Evolutionary conservation across 2,888 invertebrate species (phyloP), one percentile per base, ranked within the genome.

Genomic region (Agonum fuliginosum): DNA sequence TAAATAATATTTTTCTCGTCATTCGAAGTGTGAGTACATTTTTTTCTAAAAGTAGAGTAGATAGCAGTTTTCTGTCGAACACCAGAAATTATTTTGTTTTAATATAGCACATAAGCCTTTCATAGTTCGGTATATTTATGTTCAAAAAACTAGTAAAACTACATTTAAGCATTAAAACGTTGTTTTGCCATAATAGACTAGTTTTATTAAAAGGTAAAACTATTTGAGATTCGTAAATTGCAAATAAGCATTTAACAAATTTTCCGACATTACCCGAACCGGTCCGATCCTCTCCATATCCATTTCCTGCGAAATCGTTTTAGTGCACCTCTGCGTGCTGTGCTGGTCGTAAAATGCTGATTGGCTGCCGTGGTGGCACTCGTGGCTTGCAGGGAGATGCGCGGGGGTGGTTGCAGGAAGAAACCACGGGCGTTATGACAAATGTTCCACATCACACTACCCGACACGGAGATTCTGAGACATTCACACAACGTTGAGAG

Each of bases 311-410:
- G 82, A 81, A 85, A 85, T 85, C 84, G 85, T 83, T 85, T 85
- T 85, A 85, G 83, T 82, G 83, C 82, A 82, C 85, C 84, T 85
- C 80, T 78, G 85, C 82, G 85, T 83, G 84, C 82, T 82, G 84
- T 84, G 84, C 79, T 80, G 83, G 82, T 84, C 85, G 85, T 85
- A 85, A 85, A 85, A 85, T 83, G 85, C 83, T 85, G 85, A 85
- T 85, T 85, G 85, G 84, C 34, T 83, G 85, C 84, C 84, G 24
- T 12, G 54, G 54, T 20, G 82, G 83, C 80, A 81, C 82, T 81
- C 82, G 84, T 82, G 81, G 82, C 82, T n/a, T 81, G 80, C 62
- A 54, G 54, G 20, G 12, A 3, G 17, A 2, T 2, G 14, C 8
- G 46, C 46, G 46, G 46, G 46, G 8, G 34, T 30, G 27, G 58